Percentiles rank a stretch among this genome's conserved stretches.
phyloP scores from a whole-genome alignment of 2,888 invertebrate genomes.

The Ochropleura leucogaster region DNA sequence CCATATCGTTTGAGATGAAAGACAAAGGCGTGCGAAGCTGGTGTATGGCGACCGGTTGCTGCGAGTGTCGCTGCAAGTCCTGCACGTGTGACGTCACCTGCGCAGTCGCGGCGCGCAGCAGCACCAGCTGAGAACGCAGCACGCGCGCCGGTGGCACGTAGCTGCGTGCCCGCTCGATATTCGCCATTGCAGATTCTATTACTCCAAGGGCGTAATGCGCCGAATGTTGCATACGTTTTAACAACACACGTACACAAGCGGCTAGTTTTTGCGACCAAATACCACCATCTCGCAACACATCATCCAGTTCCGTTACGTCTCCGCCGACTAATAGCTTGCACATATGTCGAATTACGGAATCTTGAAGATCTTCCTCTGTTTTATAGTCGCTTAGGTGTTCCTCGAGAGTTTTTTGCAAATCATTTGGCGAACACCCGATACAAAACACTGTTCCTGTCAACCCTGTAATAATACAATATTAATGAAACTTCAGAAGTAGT shows the following conservation, averaged over 20 bases:
- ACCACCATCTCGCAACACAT: conserved; percentile 1
- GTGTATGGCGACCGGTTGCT: neutral
- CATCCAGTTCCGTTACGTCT: too few species aligned
- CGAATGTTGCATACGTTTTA: conserved; percentile 70
- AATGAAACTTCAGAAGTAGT: too few species aligned
- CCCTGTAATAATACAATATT: too few species aligned
- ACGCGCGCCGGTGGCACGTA: conserved; percentile 43
- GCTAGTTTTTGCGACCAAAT: conserved; percentile 57
- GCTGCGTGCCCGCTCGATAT: conserved; percentile 63
- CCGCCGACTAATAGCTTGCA: too few species aligned
- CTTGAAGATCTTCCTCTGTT: too few species aligned
- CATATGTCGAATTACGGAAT: too few species aligned
- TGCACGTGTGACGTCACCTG: neutral
- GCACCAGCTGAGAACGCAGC: conserved; percentile 67
- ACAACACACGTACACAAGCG: conserved; percentile 64
- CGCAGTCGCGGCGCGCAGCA: conserved; percentile 53
- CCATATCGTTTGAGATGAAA: too few species aligned
- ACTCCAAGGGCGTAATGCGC: conserved; percentile 73
- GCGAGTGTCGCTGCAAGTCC: conserved; percentile 13
- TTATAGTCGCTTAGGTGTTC: too few species aligned
- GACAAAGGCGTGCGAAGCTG: too few species aligned
- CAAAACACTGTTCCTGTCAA: too few species aligned
- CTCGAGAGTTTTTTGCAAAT: too few species aligned
- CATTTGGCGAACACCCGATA: too few species aligned
- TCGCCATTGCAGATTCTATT: conserved; percentile 70